Evolutionary conservation across 2,888 invertebrate genomes (phyloP).

Genomic region (Villa cingulata): DNA sequence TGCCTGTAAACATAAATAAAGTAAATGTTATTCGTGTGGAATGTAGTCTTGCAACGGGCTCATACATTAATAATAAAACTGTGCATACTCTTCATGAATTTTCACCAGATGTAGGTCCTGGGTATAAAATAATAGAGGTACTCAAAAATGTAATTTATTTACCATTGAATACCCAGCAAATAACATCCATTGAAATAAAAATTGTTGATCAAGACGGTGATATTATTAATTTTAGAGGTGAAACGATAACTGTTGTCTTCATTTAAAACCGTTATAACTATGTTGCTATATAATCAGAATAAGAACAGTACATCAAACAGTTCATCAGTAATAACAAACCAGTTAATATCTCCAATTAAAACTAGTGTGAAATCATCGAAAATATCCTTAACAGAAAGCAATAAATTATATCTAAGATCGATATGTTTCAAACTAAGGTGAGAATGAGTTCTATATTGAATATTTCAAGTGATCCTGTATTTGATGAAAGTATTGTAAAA

Average conservation of each 20-base stretch:
- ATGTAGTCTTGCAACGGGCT: too few relatives aligned
- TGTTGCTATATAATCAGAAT: constrained; percentile 1
- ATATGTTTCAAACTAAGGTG: constrained; percentile 11
- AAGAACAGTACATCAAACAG: background rate
- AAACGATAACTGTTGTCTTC: constrained; percentile 20
- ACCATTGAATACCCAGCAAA: constrained; percentile 19
- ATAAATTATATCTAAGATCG: constrained; percentile 9
- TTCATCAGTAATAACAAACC: too few relatives aligned
- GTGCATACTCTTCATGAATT: too few relatives aligned
- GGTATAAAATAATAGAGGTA: too few relatives aligned
- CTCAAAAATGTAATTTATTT: constrained; percentile 23
- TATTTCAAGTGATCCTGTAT: constrained; percentile 6
- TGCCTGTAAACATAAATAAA: too few relatives aligned
- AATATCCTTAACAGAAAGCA: constrained; percentile 7
- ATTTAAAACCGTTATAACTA: constrained; percentile 10
- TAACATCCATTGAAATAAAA: constrained; percentile 20
- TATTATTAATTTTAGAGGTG: constrained; percentile 22
- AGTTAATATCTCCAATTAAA: too few relatives aligned
- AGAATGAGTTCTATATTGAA: constrained; percentile 7
- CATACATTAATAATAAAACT: too few relatives aligned
- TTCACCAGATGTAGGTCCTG: constrained; percentile 21
- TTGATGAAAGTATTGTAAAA: constrained; percentile 19
- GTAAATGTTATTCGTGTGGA: too few relatives aligned
- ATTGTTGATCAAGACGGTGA: constrained; percentile 22
- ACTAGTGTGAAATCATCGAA: too few relatives aligned